Evolutionary conservation across 2,888 invertebrate genomes (phyloP).

Genomic region (Dryococelus australis): DNA sequence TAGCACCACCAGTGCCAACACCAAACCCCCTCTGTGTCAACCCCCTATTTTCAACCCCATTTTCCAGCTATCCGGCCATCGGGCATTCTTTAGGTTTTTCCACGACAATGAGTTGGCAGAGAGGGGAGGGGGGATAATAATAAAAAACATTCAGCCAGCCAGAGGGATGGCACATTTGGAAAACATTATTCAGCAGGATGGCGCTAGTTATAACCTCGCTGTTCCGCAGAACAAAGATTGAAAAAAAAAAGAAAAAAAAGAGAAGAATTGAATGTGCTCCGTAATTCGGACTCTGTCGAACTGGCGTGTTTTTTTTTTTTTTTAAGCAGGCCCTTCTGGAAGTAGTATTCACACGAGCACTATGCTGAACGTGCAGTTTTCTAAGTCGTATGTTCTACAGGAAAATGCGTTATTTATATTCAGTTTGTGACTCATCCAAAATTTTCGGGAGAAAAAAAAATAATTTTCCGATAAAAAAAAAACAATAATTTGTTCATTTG

Average conservation of each 20-base stretch:
- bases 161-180: not conserved
- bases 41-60: not conserved
- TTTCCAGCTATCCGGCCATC: not conserved
- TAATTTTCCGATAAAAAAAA: too few species aligned
- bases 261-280: not conserved
- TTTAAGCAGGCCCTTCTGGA: too few species aligned
- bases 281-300: not conserved
- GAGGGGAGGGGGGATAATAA: not conserved
- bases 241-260: not conserved
- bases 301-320: not conserved
- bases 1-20: conserved; percentile 36
- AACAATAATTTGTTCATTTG: too few species aligned
- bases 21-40: not conserved
- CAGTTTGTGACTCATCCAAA: too few species aligned
- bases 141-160: not conserved
- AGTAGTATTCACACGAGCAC: too few species aligned
- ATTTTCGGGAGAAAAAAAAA: too few species aligned
- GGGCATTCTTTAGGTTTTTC: not conserved
- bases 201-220: not conserved
- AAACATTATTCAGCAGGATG: not conserved
- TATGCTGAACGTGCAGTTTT: too few species aligned
- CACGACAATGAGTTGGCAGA: conserved; percentile 3
- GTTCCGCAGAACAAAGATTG: not conserved
- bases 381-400: too few species aligned
- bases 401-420: too few species aligned